These are phyloP conservation scores for Yponomeuta cagnagella DNA, from an alignment of 2,888 invertebrate genomes.

Conservation along the genomic window DNA sequence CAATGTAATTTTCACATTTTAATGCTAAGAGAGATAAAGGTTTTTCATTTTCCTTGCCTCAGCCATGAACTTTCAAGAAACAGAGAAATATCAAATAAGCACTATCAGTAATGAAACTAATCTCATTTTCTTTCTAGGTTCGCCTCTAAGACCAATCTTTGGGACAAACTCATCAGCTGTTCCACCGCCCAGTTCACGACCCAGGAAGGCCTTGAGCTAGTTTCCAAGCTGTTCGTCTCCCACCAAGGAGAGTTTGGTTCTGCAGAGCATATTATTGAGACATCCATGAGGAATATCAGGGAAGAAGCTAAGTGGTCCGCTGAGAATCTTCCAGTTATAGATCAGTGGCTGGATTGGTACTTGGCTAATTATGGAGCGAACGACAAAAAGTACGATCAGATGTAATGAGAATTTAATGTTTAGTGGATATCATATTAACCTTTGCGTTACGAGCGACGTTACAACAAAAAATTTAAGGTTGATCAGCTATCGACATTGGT, in stretches of 20 bases:
- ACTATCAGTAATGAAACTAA: too few relatives aligned
- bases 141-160: conserved; percentile 80
- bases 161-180: conserved; percentile 84
- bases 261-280: conserved; percentile 83
- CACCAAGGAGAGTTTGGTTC: conserved; percentile 82
- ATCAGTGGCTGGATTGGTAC: conserved; percentile 81
- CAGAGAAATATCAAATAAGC: too few relatives aligned
- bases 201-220: conserved; percentile 82
- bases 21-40: too few relatives aligned
- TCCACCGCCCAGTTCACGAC: conserved; percentile 86
- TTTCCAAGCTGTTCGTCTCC: conserved; percentile 78
- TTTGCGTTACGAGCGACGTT: background rate
- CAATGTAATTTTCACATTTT: too few relatives aligned
- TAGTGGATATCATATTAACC: background rate
- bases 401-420: background rate
- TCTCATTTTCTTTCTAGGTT: conserved; percentile 62
- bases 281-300: conserved; percentile 82
- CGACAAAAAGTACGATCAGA: conserved; percentile 28
- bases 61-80: too few relatives aligned
- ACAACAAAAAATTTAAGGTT: background rate
- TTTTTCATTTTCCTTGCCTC: too few relatives aligned
- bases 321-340: conserved; percentile 83
- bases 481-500: background rate
- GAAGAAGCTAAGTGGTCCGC: conserved; percentile 86
- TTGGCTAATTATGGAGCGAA: conserved; percentile 38